Percentiles rank a stretch among this genome's conserved stretches.
These are phyloP conservation scores for Fulmarus glacialis DNA, from an alignment of 2,113 vertebrate species.

Conservation along the genomic window DNA sequence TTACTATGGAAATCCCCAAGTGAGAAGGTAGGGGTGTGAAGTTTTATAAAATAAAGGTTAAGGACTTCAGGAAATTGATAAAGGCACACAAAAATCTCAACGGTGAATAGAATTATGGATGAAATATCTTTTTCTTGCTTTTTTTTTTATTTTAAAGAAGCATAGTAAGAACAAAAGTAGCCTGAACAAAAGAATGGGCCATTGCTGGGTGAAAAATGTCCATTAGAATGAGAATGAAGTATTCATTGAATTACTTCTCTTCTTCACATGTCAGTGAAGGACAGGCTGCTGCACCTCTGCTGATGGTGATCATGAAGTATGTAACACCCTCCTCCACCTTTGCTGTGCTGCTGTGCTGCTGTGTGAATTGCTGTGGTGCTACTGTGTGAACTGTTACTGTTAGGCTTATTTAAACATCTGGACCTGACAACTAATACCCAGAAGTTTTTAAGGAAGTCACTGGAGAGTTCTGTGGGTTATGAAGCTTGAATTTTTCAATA, in stretches of 20 bases:
- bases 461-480: neutral
- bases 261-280: neutral
- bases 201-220: neutral
- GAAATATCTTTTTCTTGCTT: neutral
- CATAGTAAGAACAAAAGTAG: neutral
- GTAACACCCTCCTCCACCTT: neutral
- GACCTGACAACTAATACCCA: neutral
- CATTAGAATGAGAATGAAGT: neutral
- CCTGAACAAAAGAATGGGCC: neutral
- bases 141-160: neutral
- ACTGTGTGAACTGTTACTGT: neutral
- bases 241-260: neutral
- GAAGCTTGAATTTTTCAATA: conserved; percentile 8
- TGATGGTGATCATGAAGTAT: neutral
- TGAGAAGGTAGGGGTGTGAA: neutral
- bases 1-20: neutral
- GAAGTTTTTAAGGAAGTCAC: neutral
- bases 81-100: neutral
- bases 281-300: neutral
- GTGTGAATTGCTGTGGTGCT: neutral
- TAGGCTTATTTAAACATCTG: neutral
- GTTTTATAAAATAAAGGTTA: neutral
- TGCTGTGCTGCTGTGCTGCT: neutral
- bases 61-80: neutral
- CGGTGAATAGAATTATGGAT: neutral